Base-by-base conservation (phyloP, 2,797 vertebrate genomes). In the Coluber constrictor region DNA sequence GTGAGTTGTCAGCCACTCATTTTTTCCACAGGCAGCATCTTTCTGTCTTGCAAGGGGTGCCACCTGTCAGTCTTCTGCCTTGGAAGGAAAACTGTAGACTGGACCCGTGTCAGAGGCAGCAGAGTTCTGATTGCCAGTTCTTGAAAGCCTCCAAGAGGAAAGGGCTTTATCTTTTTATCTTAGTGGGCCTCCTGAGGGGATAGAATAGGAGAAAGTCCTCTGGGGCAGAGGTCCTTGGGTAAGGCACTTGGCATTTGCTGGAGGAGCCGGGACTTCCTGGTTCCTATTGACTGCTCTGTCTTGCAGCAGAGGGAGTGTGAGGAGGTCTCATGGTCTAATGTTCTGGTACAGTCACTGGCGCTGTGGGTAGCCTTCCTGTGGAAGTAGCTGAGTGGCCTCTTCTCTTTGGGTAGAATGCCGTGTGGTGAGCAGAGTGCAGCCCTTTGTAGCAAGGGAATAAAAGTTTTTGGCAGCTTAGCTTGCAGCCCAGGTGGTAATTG, bases 381-480 rank as follows among this genome's bases (percentile, higher is more conserved):
- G 25, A 79, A 91, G 92, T 43, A 89, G 90, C 86, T 37, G 92
- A 79, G 54, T 1, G 16, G 4, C 51, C 1, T 2, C 56, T 13
- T 57, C 32, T 23, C 55, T 61, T 90, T 66, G 89, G 59, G 37
- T 8, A 29, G 4, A 92, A 55, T 10, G 12, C 43, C 23, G 0
- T 51, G 13, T 55, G 57, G 10, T 88, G 92, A 12, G 86, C 12
- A 90, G 86, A 57, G 5, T 25, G 93, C 60, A 88, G 29, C 92
- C 92, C 23, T 90, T 96, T 91, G 66, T 9, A 51, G 94, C 55
- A 90, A 10, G 57, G 27, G 56, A 63, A 89, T 74, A 94, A 90
- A 93, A 23, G 74, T 23, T 15, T 63, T 94, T 86, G 90, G 88
- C 55, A 90, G 92, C 79, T n/a, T 1, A 87, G 86, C 92, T 91